phyloP scores from a whole-genome alignment of 2,888 invertebrate genomes.

The Eupithecia exiguata region DNA sequence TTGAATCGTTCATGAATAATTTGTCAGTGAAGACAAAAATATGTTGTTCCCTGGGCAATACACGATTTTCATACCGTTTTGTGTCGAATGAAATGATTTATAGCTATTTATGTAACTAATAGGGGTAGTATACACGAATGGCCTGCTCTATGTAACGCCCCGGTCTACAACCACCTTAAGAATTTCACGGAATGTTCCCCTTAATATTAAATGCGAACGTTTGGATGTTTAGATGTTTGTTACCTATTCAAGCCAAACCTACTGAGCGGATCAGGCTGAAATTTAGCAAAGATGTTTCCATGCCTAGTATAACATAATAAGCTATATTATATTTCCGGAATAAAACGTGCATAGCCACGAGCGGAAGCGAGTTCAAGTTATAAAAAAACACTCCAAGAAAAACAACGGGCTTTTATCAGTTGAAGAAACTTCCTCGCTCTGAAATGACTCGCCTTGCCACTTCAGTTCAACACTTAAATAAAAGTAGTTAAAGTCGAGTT shows the following conservation, averaged over 20 bases:
- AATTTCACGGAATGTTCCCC: too few relatives aligned
- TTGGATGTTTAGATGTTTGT: too few relatives aligned
- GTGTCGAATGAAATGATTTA: background rate
- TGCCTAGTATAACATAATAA: too few relatives aligned
- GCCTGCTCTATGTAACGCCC: background rate
- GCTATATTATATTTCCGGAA: background rate
- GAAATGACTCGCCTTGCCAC: conserved; percentile 1
- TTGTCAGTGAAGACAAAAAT: background rate
- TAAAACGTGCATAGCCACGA: background rate
- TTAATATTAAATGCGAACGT: too few relatives aligned
- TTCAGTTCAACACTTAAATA: conserved; percentile 4
- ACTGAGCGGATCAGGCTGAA: too few relatives aligned
- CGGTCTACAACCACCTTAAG: too few relatives aligned
- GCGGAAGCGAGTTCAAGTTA: background rate
- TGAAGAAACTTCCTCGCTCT: conserved; percentile 1
- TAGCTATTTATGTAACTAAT: background rate
- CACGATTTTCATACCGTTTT: background rate
- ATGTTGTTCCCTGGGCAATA: background rate
- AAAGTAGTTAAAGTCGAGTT: conserved; percentile 8
- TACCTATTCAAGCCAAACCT: too few relatives aligned
- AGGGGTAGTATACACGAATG: background rate
- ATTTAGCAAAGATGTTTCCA: too few relatives aligned
- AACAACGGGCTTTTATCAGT: conserved; percentile 5
- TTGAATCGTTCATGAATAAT: background rate
- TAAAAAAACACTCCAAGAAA: background rate